phyloP scores from a whole-genome alignment of 2,113 vertebrate species.

The Myiozetetes cayanensis region DNA sequence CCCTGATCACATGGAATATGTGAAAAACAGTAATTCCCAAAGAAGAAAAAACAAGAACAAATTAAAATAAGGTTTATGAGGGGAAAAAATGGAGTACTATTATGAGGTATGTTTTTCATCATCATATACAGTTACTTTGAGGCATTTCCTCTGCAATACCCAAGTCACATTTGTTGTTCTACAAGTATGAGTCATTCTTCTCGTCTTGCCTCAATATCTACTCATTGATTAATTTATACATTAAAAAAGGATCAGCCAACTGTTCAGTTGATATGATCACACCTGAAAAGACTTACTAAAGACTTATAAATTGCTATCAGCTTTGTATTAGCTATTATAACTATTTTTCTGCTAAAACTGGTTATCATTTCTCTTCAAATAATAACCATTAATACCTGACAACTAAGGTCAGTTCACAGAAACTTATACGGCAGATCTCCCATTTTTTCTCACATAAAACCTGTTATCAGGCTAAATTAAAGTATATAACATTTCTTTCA shows the following conservation, averaged over 20 bases:
- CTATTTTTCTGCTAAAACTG: not conserved
- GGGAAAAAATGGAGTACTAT: not conserved
- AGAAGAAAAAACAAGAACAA: constrained; percentile 9
- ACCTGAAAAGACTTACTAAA: not conserved
- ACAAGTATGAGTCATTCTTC: not conserved
- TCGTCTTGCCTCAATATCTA: not conserved
- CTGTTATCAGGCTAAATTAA: not conserved
- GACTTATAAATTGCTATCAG: not conserved
- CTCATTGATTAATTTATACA: not conserved
- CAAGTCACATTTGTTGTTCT: not conserved
- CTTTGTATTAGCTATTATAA: not conserved
- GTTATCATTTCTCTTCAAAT: not conserved
- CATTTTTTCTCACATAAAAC: not conserved
- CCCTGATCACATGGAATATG: not conserved
- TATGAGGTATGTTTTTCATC: not conserved
- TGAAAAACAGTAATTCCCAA: constrained; percentile 15
- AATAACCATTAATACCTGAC: not conserved
- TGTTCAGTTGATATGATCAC: not conserved
- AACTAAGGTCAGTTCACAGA: not conserved
- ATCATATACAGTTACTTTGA: not conserved
- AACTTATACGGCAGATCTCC: not conserved
- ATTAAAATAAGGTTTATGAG: constrained; percentile 12
- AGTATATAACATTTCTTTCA: not conserved
- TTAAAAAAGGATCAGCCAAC: not conserved
- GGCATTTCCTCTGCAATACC: not conserved